These are phyloP conservation scores for Lordiphosa mommai DNA, from an alignment of 1,140 invertebrate species.

Conservation along the genomic window DNA sequence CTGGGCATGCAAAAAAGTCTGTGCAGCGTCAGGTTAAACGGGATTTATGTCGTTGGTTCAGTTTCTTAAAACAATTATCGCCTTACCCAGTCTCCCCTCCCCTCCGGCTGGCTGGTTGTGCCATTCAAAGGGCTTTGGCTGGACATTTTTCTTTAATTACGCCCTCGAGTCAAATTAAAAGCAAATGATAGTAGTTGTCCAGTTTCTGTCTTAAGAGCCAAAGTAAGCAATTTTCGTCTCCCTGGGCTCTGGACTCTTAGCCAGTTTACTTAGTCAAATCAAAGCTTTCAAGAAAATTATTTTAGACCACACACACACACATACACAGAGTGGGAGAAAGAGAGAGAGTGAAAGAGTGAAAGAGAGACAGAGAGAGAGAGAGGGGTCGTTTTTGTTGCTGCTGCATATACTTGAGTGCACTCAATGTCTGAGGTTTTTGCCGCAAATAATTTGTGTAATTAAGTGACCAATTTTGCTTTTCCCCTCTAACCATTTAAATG, in stretches of 20 bases:
- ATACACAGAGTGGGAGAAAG: neutral
- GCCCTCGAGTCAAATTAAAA: conserved; percentile 73
- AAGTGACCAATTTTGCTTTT: conserved; percentile 34
- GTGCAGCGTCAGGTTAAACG: conserved; percentile 69
- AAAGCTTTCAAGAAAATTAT: conserved; percentile 74
- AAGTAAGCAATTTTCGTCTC: conserved; percentile 16
- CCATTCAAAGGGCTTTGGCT: conserved; percentile 71
- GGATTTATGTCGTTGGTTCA: conserved; percentile 61
- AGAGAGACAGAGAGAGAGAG: neutral
- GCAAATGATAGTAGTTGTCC: conserved; percentile 60
- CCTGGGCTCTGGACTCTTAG: conserved; percentile 40
- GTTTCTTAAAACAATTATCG: conserved; percentile 68
- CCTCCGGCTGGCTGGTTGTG: conserved; percentile 12
- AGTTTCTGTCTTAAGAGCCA: conserved; percentile 7
- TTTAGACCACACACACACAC: conserved; percentile 30
- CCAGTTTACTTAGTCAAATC: conserved; percentile 74
- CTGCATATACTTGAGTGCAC: conserved; percentile 38
- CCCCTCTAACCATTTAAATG: conserved; percentile 28
- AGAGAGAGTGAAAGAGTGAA: conserved; percentile 3
- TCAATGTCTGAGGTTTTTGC: conserved; percentile 36
- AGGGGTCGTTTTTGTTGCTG: conserved; percentile 16
- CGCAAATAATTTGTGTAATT: conserved; percentile 54
- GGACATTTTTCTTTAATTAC: conserved; percentile 75
- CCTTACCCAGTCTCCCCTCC: conserved; percentile 22
- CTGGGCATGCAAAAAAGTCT: conserved; percentile 11